Percentiles rank a stretch among this genome's conserved stretches.
Evolutionary conservation across 1,140 invertebrate genomes (phyloP).

Genomic region (Whitmania pigra): DNA sequence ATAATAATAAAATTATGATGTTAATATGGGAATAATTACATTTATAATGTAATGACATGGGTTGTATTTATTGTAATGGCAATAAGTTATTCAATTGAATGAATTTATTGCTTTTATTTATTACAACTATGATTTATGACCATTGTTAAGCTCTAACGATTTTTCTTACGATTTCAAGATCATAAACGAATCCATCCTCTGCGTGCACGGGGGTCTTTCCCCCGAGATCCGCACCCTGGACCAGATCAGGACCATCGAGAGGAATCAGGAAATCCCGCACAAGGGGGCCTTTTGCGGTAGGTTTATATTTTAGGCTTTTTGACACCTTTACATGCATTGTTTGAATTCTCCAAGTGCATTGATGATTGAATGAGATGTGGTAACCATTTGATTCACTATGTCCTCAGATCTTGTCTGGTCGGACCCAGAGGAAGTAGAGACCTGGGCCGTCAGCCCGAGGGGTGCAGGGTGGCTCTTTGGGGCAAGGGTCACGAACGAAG

Average conservation of each 20-base stretch:
- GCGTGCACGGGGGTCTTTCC: conserved; percentile 92
- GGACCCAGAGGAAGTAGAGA: conserved; percentile 87
- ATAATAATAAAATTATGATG: no score
- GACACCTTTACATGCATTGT: conserved; percentile 60
- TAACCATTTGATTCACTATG: conserved; percentile 42
- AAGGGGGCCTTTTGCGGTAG: conserved; percentile 59
- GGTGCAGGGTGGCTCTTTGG: conserved; percentile 96
- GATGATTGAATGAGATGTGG: conserved; percentile 52
- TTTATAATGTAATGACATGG: no score
- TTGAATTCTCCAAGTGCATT: no score
- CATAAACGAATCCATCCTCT: conserved; percentile 87
- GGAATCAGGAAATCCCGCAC: conserved; percentile 94
- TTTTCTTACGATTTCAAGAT: conserved; percentile 51
- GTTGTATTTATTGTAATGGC: no score
- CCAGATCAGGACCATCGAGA: conserved; percentile 86
- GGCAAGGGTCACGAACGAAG: conserved; percentile 73
- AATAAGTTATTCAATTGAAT: no score
- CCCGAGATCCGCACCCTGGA: conserved; percentile 98
- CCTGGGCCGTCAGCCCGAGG: conserved; percentile 85
- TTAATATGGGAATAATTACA: no score
- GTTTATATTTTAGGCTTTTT: conserved; percentile 50
- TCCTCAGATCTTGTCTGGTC: conserved; percentile 95
- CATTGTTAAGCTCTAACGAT: no score
- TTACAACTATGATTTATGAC: no score
- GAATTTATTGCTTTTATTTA: no score